Base-by-base conservation (phyloP, 2,797 vertebrate genomes). In the Onychomys torridus region DNA sequence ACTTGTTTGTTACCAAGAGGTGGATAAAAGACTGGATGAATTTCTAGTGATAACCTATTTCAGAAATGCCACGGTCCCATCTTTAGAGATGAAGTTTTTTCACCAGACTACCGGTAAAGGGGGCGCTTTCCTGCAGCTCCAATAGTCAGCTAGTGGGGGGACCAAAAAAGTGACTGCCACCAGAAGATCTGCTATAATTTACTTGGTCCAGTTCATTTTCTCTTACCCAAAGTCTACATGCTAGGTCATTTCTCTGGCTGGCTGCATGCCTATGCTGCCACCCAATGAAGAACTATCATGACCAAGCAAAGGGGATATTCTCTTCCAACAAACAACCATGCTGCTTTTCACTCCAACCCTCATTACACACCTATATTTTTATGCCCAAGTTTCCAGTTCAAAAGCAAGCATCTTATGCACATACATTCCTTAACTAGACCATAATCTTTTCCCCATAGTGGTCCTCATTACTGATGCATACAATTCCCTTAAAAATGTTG, bases 11-110 rank as follows among this genome's bases (percentile, higher is more conserved):
- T 91, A 98, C 98, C 95, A 99, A 57, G 34, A 57, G 19, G 52
- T 98, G 98, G 88, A 99, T 99, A 97, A 99, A 95, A 40, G 99
- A 98, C 97, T 99, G 98, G 4, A 99, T 99, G 0, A 98, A 99
- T 9, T 99, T 99, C 97, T 99, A 99, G 6, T 99, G 99, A 34
- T 98, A 98, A 1, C 98, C 98, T 37, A 99, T 99, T 97, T 99
- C 98, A 84, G 40, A 32, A 46, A 81, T 37, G 78, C 10, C 49
- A 37, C 37, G 34, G 21, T 37, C 63, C 98, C 98, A 98, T 0
- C 99, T 99, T 98, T 99, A 99, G 97, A 99, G 99, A 98, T 99
- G 99, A 63, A 99, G 99, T 97, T 99, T 99, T 98, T 99, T 99
- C 91, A 99, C 99, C 90, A 99, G 99, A 6, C 99, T n/a, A n/a